Percentiles rank a stretch among this genome's conserved stretches.
Conservation (phyloP, 2,113 vertebrate species). For the Rhabdornis inornatus region DNA sequence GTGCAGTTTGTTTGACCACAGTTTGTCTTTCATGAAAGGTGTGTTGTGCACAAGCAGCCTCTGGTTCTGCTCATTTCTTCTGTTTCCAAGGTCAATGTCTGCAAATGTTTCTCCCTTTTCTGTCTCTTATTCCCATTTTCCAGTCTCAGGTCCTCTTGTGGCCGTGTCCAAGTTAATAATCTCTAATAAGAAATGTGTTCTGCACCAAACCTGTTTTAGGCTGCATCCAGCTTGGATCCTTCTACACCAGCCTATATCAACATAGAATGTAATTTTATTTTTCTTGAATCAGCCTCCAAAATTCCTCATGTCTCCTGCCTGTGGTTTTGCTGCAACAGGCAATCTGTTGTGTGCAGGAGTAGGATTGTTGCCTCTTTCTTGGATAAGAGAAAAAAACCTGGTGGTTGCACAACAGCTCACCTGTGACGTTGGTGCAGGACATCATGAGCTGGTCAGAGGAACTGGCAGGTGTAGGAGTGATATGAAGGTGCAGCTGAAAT, state of each 20-base stretch:
- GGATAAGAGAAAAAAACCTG: neutral
- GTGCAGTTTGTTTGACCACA: neutral
- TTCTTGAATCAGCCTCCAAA: neutral
- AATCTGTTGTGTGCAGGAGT: neutral
- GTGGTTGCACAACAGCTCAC: neutral
- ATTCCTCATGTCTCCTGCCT: neutral
- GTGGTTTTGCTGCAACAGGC: neutral
- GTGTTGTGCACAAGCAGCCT: neutral
- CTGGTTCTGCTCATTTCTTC: neutral
- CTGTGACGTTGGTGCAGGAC: neutral
- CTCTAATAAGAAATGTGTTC: neutral
- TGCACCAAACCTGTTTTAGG: neutral
- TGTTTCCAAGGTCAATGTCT: neutral
- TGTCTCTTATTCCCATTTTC: neutral
- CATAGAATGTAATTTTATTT: neutral
- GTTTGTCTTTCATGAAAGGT: neutral
- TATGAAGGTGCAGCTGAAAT: slow-evolving; percentile 26
- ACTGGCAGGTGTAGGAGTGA: slow-evolving; percentile 37
- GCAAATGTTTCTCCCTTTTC: neutral
- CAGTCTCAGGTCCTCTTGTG: neutral
- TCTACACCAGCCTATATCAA: neutral
- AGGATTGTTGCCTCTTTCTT: neutral
- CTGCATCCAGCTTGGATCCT: neutral
- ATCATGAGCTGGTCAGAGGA: neutral
- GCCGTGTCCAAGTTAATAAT: neutral